A percentile compares a stretch with the other conserved stretches of the same genome.
Conservation (phyloP, 2,888 invertebrate genomes). For the Apamea epomidion region DNA sequence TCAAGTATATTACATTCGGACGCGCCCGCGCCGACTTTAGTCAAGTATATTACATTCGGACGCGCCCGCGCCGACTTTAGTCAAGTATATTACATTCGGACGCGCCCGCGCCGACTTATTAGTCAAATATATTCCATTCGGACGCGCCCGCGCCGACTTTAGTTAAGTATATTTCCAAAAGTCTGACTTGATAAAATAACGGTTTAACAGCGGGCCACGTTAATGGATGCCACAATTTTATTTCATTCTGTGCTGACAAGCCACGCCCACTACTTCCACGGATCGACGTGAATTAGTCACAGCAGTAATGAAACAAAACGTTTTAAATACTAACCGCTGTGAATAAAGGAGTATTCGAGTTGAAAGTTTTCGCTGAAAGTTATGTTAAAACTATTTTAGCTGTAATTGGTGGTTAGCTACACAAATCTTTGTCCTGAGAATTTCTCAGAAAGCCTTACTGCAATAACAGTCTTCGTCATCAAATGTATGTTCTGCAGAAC, state of each 20-base stretch:
- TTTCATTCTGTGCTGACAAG: slow-evolving; percentile 43
- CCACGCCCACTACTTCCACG: slow-evolving; percentile 40
- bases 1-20: too few species aligned
- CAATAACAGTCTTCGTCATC: neutral
- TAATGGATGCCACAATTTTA: slow-evolving; percentile 63
- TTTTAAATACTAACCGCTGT: slow-evolving; percentile 15
- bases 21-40: too few species aligned
- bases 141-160: neutral
- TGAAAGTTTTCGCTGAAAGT: neutral
- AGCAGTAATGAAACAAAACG: slow-evolving; percentile 36
- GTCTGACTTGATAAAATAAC: slow-evolving; percentile 55
- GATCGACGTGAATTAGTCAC: slow-evolving; percentile 48
- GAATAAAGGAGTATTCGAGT: slow-evolving; percentile 5
- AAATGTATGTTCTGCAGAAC: neutral
- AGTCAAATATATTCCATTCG: too few species aligned
- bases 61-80: too few species aligned
- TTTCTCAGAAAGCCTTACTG: neutral
- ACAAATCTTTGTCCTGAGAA: neutral
- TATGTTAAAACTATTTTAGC: neutral
- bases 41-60: too few species aligned
- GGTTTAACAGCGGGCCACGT: slow-evolving; percentile 38
- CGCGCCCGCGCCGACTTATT: too few species aligned
- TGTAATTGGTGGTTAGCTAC: neutral
- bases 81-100: too few species aligned
- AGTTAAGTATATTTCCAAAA: slow-evolving; percentile 25